Evolutionary conservation across 2,888 invertebrate species (phyloP).

Genomic region (Coelinius sp.): DNA sequence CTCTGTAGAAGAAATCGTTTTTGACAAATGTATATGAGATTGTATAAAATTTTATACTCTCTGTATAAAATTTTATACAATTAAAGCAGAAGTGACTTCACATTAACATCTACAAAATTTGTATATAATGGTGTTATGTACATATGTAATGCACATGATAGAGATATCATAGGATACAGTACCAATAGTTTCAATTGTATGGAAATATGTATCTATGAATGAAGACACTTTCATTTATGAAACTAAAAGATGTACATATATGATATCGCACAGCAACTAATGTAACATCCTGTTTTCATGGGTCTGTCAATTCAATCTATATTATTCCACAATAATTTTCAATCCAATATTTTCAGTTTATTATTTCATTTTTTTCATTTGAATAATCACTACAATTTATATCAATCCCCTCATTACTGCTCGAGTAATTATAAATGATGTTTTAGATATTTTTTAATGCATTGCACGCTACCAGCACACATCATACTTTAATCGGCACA

Average conservation of each 20-base stretch:
- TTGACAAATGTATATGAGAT: conserved; percentile 50
- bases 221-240: conserved; percentile 70
- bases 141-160: conserved; percentile 65
- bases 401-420: no score
- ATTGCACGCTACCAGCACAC: not conserved
- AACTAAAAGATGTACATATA: conserved; percentile 62
- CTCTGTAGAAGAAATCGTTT: conserved; percentile 60
- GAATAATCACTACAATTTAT: not conserved
- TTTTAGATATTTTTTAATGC: not conserved
- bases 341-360: not conserved
- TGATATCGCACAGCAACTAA: conserved; percentile 67
- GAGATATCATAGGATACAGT: conserved; percentile 65
- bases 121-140: conserved; percentile 69
- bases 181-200: conserved; percentile 69
- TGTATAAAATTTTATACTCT: not conserved
- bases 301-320: conserved; percentile 58
- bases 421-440: not conserved
- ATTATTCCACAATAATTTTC: no score
- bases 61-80: conserved; percentile 23
- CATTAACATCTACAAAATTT: conserved; percentile 66
- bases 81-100: conserved; percentile 60
- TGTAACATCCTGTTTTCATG: conserved; percentile 69
- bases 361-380: not conserved
- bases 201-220: conserved; percentile 70
- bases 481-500: conserved; percentile 13